phyloP scores from a whole-genome alignment of 2,797 vertebrate genomes.

The Basileuterus tristriatus region DNA sequence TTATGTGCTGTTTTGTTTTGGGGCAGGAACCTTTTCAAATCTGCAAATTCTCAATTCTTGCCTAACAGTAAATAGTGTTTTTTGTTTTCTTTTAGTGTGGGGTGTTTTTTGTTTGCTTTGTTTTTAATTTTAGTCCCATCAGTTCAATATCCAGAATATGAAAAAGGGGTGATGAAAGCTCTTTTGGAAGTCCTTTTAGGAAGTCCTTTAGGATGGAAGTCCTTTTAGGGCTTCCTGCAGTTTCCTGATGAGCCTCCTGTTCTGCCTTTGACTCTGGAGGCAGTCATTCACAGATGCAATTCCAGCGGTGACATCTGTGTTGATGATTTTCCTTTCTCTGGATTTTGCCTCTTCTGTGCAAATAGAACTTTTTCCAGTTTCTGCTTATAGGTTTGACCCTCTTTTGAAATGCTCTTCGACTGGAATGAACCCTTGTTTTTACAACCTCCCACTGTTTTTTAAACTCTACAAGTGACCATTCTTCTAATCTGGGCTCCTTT shows the following conservation, averaged over 20 bases:
- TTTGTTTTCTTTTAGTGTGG: background rate
- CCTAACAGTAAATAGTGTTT: background rate
- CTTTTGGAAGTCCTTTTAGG: background rate
- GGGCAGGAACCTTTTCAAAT: background rate
- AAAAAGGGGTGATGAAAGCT: background rate
- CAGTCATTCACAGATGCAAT: background rate
- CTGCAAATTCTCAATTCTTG: background rate
- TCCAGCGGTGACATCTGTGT: background rate
- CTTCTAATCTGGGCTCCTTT: background rate
- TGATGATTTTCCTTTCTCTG: background rate
- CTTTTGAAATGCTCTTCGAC: background rate
- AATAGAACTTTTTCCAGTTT: background rate
- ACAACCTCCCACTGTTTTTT: background rate
- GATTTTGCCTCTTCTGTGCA: background rate
- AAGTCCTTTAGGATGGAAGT: background rate
- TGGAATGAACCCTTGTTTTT: background rate
- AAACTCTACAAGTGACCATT: background rate
- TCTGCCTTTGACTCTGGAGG: background rate
- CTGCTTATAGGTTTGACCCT: background rate
- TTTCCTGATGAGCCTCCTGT: background rate
- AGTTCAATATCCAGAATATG: background rate
- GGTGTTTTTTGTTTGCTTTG: background rate
- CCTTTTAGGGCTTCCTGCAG: background rate
- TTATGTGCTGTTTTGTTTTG: background rate
- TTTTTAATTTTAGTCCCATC: background rate